Conservation (phyloP, 2,888 invertebrate genomes). For the Unio pictorum region DNA sequence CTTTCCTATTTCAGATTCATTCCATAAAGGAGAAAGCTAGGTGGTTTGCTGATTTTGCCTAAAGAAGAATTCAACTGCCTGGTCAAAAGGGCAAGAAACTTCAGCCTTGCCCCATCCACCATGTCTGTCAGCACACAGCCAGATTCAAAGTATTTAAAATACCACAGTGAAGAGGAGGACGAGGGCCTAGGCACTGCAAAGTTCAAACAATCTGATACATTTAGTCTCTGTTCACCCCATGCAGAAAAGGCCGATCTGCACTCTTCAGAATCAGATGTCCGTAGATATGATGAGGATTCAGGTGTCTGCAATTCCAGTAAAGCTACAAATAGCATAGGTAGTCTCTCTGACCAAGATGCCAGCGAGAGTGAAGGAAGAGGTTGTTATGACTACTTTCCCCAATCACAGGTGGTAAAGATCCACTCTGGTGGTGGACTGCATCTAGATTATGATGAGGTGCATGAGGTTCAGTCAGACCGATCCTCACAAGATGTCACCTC, state of each 20-base stretch:
- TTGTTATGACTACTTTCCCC: conserved; percentile 49
- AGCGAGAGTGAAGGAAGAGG: conserved; percentile 41
- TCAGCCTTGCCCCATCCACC: conserved; percentile 53
- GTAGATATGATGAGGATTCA: conserved; percentile 40
- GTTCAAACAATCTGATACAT: conserved; percentile 1
- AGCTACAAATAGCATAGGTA: conserved; percentile 44
- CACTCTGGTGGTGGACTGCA: conserved; percentile 27
- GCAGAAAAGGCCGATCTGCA: conserved; percentile 18
- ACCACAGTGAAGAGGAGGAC: conserved; percentile 18
- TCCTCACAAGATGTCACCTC: conserved; percentile 49
- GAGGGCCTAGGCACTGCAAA: conserved; percentile 21
- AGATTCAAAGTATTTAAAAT: too few relatives aligned
- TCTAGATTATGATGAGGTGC: conserved; percentile 52
- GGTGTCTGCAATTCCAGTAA: conserved; percentile 49
- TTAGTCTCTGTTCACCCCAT: conserved; percentile 5
- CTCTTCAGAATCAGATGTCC: conserved; percentile 26
- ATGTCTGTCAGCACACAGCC: background rate
- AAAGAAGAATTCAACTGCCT: conserved; percentile 56
- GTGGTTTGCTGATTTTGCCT: conserved; percentile 51
- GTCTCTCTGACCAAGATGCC: conserved; percentile 40
- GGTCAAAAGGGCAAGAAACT: conserved; percentile 54
- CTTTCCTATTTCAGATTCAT: conserved; percentile 49
- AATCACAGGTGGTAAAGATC: conserved; percentile 22
- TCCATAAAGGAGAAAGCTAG: conserved; percentile 55
- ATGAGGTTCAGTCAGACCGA: conserved; percentile 50